These are phyloP conservation scores for Calcarius ornatus DNA, from an alignment of 2,113 vertebrate genomes.

Conservation along the genomic window DNA sequence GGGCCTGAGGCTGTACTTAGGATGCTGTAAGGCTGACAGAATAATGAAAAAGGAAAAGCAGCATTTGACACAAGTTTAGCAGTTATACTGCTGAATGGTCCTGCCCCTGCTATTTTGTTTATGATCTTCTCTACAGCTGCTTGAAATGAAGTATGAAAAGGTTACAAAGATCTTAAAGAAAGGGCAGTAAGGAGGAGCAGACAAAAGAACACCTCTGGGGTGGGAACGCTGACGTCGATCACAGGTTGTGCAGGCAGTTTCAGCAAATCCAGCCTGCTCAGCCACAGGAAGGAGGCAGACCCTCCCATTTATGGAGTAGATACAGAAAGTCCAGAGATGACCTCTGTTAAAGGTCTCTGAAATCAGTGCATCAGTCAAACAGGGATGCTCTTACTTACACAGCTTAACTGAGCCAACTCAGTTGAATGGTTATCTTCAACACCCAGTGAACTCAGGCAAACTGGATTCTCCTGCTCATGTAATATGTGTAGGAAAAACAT, in stretches of 20 bases:
- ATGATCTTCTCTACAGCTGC: not conserved
- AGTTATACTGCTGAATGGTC: not conserved
- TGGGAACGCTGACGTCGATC: fast-evolving
- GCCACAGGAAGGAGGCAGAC: not conserved
- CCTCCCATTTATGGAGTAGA: not conserved
- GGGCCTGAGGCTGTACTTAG: not conserved
- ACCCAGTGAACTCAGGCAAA: not conserved
- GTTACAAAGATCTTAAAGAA: not conserved
- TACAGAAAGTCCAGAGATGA: not conserved
- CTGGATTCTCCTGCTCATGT: not conserved
- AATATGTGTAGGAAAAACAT: not conserved
- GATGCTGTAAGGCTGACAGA: not conserved
- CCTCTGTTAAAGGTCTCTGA: not conserved
- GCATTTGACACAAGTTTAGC: not conserved
- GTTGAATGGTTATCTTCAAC: not conserved
- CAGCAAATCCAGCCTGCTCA: not conserved
- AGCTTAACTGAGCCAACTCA: not conserved
- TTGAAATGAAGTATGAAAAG: not conserved
- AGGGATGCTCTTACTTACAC: not conserved
- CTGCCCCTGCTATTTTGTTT: not conserved
- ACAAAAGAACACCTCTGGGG: not conserved
- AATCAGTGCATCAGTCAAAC: not conserved
- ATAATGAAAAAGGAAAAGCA: conserved; percentile 15
- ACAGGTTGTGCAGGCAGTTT: not conserved
- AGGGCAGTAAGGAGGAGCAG: not conserved